Base-by-base conservation (phyloP, 2,113 vertebrate species). In the Crocuta crocuta region DNA sequence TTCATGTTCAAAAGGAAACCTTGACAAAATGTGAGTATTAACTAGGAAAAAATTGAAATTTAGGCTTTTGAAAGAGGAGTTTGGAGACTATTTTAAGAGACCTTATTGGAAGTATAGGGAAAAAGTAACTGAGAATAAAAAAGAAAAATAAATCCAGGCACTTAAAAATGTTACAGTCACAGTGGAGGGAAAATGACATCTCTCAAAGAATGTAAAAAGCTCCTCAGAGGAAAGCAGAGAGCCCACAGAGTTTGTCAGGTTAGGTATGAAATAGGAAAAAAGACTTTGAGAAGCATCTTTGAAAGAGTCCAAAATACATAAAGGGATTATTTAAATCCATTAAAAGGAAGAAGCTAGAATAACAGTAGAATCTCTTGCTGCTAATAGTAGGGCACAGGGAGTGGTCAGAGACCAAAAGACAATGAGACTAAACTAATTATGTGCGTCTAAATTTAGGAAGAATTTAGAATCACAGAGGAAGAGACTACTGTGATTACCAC, bases 311-410 rank as follows among this genome's bases (percentile, higher is more conserved):
- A 92, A 78, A 89, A 74, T 73, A 91, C 39, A 83, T 90, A 85
- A 96, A 92, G 39, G 43, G 63, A 73, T 89, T 93, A 58, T 87
- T 92, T 97, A 92, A 96, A 90, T 94, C 80, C 74, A 48, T 95
- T 78, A 71, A 88, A 94, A 81, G 48, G 74, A 68, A 84, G 45
- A 92, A 39, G 2, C n/a, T 94, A 17, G 78, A 94, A 66, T 39
- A 94, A 88, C 10, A 50, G 55, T 71, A 55, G 58, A 28, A 65
- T n/a, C 19, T 94, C 94, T 84, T 79, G 39, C 48, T 94, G 16
- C 33, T 82, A 79, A 58, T 55, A 65, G 12, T 33, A 28, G 92
- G 61, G 31, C 28, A 55, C 11, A 53, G 61, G 12, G 45, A 76
- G 28, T 71, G n/a, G 13, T 92, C 74, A 71, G 48, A 80, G 16